Evolutionary conservation across 2,797 vertebrate species (phyloP), one percentile per base, ranked within the genome.

Genomic region (Pyrocephalus nanus): DNA sequence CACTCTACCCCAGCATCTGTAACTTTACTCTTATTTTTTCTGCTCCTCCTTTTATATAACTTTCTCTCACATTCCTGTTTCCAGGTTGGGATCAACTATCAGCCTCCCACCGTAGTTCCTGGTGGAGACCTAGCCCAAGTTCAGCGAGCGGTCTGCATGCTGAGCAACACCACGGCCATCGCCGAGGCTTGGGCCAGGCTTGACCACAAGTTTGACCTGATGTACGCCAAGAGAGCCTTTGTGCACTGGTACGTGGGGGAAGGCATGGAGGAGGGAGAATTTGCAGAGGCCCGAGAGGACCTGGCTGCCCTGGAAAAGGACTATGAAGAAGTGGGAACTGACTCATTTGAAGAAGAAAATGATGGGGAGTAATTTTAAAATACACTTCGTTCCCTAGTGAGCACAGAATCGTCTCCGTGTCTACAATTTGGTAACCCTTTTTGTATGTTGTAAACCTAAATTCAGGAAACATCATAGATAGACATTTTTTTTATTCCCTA

Each of bases 241-340:
- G 99, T 99, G 86, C 99, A 99, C 97, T 99, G 99, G 99, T 99
- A 99, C 9, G 99, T 99, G 17, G 99, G 99, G 0, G 99, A 99
- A 92, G 99, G 99, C 38, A 99, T 99, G 99, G 99, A 99, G 94
- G 99, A 99, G 81, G 99, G 99, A 50, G 99, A 99, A 96, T 99
- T 99, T 55, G 98, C 99, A 1, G 99, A 99, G 97, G 99, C 99
- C 80, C 97, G 99, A 92, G 99, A 99, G 84, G 99, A 99, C 61
- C 98, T 99, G 97, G 99, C 99, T 71, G 99, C 99, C 42, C 96
- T 99, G 97, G 99, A 99, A 97, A 99, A 99, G 95, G 99, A 99
- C 97, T 99, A 99, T 72, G 99, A 99, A 97, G 99, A 99, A 92
- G 99, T 99, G 36, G 99, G 99, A 88, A 99, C 98, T 53, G 91